Evolutionary conservation across 2,113 vertebrate species (phyloP).

Genomic region (Pica pica): DNA sequence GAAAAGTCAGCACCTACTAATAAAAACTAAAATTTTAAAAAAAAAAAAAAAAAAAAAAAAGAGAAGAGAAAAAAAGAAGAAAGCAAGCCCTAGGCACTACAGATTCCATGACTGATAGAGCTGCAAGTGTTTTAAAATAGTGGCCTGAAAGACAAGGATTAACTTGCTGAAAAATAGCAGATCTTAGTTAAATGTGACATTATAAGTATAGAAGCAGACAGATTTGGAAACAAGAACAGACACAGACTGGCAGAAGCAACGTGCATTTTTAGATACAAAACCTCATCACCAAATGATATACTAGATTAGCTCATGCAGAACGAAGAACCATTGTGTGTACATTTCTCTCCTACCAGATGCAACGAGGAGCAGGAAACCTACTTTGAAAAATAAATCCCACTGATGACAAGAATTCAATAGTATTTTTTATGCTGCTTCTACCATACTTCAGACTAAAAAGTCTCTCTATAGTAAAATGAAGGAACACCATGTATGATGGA

Average conservation of each 20-base stretch:
- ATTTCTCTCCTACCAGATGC: background rate
- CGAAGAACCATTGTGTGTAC: background rate
- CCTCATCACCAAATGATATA: background rate
- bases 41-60: background rate
- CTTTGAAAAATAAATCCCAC: background rate
- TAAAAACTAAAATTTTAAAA: background rate
- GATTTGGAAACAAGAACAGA: slow-evolving; percentile 22
- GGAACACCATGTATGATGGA: background rate
- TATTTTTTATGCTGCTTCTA: background rate
- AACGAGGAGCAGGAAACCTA: background rate
- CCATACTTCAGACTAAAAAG: background rate
- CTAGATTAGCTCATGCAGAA: background rate
- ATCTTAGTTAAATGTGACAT: background rate
- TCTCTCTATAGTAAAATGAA: background rate
- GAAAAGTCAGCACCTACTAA: background rate
- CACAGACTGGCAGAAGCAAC: background rate
- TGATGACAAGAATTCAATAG: background rate
- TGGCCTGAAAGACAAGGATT: background rate
- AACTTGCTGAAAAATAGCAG: slow-evolving; percentile 7
- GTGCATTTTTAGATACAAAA: background rate
- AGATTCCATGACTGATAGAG: background rate
- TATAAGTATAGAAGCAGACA: background rate
- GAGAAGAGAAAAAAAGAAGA: background rate
- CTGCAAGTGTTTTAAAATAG: background rate
- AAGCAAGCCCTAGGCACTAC: background rate